Conservation (phyloP, 2,113 vertebrate genomes). For the Macrotis lagotis region DNA sequence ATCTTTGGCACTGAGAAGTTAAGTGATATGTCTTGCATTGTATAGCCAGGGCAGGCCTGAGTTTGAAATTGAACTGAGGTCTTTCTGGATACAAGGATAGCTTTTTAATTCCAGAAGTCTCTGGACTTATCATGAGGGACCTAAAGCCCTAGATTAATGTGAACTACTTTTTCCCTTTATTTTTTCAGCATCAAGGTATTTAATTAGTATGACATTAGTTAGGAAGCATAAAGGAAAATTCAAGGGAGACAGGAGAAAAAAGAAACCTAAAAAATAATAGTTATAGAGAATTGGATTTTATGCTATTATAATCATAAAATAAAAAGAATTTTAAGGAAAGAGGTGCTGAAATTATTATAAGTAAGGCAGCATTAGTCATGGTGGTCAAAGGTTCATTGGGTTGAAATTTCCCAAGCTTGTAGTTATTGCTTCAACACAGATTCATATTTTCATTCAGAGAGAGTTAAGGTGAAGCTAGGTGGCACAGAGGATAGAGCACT, state of each 20-base stretch:
- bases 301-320: not conserved
- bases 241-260: not conserved
- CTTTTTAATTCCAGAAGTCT: not conserved
- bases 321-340: not conserved
- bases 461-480: not conserved
- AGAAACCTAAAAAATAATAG: not conserved
- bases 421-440: not conserved
- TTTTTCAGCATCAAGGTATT: not conserved
- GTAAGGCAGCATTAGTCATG: not conserved
- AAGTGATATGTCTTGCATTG: not conserved
- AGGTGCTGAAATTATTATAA: not conserved
- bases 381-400: not conserved
- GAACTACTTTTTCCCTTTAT: not conserved
- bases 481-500: too few relatives aligned
- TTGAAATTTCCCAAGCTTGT: not conserved
- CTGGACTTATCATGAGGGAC: not conserved
- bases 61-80: not conserved
- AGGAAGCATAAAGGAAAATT: not conserved
- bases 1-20: not conserved
- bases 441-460: not conserved
- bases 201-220: not conserved
- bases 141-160: not conserved
- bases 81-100: not conserved
- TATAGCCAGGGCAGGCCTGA: not conserved
- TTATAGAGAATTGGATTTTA: not conserved